Conservation (phyloP, 2,797 vertebrate species). For the Pyrocephalus nanus region DNA sequence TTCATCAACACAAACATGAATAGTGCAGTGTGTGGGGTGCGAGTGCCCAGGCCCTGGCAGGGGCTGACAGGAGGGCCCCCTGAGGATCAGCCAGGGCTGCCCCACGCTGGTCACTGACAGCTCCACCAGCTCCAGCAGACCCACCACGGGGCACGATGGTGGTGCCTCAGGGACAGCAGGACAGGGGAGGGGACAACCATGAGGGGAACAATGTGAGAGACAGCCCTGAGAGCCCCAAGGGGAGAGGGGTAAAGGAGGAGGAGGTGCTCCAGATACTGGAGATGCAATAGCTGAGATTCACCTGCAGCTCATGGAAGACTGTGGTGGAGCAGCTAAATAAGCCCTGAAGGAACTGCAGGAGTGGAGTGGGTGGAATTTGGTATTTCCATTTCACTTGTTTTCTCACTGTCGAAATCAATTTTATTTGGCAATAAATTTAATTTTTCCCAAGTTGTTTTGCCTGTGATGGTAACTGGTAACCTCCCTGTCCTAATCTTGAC, state of each 20-base stretch:
- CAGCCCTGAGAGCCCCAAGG: not conserved
- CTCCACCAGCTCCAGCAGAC: not conserved
- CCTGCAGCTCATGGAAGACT: not conserved
- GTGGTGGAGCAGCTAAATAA: not conserved
- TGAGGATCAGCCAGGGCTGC: not conserved
- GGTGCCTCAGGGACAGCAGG: not conserved
- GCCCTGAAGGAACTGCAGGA: not conserved
- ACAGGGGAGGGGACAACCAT: not conserved
- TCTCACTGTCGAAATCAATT: not conserved
- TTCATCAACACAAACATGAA: not conserved
- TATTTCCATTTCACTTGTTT: not conserved
- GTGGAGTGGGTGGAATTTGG: not conserved
- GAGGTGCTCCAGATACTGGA: not conserved
- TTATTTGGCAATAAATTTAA: not conserved
- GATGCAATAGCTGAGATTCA: not conserved
- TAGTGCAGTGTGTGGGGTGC: accelerated
- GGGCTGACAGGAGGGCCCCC: no score
- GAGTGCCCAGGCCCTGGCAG: accelerated
- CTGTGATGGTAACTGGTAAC: not conserved
- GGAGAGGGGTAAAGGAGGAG: not conserved
- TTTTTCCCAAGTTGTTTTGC: not conserved
- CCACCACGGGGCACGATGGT: no score
- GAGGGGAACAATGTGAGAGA: not conserved
- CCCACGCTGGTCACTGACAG: not conserved
- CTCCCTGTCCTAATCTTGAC: not conserved